Evolutionary conservation across 2,113 vertebrate species (phyloP).

Genomic region (Penelope pileata): DNA sequence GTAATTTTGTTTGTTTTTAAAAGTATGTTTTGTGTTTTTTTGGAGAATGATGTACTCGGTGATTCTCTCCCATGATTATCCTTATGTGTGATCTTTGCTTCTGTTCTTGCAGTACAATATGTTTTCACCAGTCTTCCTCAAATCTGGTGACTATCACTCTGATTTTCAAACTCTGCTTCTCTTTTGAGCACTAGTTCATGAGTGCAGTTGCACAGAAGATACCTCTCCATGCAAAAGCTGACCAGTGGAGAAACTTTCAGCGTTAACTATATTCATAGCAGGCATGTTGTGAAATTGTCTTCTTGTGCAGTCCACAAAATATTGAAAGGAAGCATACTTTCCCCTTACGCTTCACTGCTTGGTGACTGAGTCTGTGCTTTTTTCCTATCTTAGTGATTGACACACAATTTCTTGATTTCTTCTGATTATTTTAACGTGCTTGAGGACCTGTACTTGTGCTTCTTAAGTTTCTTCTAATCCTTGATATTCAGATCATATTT

Average conservation of each 20-base stretch:
- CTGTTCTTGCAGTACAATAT: background rate
- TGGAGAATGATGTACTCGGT: background rate
- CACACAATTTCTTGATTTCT: background rate
- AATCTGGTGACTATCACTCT: background rate
- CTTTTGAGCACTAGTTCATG: background rate
- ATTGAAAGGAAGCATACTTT: background rate
- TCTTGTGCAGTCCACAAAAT: background rate
- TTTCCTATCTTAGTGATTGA: background rate
- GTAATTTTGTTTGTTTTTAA: background rate
- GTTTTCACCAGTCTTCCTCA: background rate
- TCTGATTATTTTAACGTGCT: background rate
- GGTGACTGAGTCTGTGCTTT: background rate
- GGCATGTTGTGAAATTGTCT: background rate
- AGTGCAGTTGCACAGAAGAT: background rate
- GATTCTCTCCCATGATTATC: background rate
- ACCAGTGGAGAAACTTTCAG: background rate
- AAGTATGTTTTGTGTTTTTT: background rate
- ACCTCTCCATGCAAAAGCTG: background rate
- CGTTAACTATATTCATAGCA: background rate
- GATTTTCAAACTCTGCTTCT: background rate
- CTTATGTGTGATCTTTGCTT: background rate
- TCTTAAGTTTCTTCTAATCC: background rate
- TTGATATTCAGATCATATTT: background rate
- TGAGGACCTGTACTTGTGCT: background rate
- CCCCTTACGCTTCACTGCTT: background rate